These are phyloP conservation scores for Tuberolachnus salignus DNA, from an alignment of 2,888 invertebrate genomes.

Conservation along the genomic window DNA sequence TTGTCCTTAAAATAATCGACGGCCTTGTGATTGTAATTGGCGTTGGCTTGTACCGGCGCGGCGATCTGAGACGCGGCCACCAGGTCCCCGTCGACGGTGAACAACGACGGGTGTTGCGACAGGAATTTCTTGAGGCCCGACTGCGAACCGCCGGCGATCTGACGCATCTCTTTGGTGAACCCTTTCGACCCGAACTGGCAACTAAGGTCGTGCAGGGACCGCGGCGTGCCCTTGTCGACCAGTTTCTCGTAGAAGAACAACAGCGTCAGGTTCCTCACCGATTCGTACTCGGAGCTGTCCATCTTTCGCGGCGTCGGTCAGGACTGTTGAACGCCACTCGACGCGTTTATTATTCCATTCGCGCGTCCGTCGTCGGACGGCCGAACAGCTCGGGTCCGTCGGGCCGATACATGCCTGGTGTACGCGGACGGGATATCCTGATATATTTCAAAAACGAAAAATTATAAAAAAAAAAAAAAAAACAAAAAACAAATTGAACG, in stretches of 20 bases:
- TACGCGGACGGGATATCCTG: too few species aligned
- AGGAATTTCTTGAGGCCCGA: constrained; percentile 96
- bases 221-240: constrained; percentile 93
- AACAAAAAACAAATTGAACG: neutral
- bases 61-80: constrained; percentile 72
- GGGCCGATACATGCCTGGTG: constrained; percentile 11
- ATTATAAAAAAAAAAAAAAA: neutral
- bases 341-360: neutral
- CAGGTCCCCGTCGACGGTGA: constrained; percentile 91
- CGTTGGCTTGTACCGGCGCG: constrained; percentile 19
- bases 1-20: constrained; percentile 97
- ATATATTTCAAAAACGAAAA: too few species aligned
- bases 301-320: constrained; percentile 65
- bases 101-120: constrained; percentile 93
- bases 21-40: constrained; percentile 89
- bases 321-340: too few species aligned
- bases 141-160: constrained; percentile 93
- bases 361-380: neutral
- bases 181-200: constrained; percentile 99
- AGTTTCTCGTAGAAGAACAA: constrained; percentile 98
- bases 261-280: constrained; percentile 91
- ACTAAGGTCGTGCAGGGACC: constrained; percentile 95
- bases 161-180: constrained; percentile 98
- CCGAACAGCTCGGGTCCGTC: neutral
- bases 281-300: constrained; percentile 94